These are phyloP conservation scores for Cassiopea xamachana DNA, from an alignment of 30 jellyfish, hydroid and myxozoan genomes.

Conservation along the genomic window DNA sequence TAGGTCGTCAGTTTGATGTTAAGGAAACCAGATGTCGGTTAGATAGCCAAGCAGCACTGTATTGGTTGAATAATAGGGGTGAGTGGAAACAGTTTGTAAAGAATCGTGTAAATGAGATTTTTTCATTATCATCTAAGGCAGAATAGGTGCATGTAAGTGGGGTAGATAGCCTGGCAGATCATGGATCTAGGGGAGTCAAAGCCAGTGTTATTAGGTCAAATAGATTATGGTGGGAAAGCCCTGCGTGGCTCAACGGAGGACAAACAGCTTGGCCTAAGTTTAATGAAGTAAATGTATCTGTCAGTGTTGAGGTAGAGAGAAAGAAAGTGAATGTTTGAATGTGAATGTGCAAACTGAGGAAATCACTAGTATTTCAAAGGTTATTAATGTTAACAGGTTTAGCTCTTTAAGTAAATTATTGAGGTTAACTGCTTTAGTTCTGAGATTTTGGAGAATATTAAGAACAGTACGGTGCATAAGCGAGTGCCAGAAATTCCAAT, in stretches of 20 bases:
- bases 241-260: constrained; percentile 24
- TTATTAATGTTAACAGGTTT: constrained; percentile 14
- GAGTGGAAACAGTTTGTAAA: constrained; percentile 44
- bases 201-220: background rate
- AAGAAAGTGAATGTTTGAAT: constrained; percentile 32
- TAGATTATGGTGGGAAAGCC: constrained; percentile 71
- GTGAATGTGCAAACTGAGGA: background rate
- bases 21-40: constrained; percentile 27
- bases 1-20: constrained; percentile 18
- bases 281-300: background rate
- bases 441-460: background rate
- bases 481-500: background rate
- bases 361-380: constrained; percentile 7
- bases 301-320: constrained; percentile 21
- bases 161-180: constrained; percentile 66
- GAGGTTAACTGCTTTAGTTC: constrained; percentile 29
- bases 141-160: constrained; percentile 54
- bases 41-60: constrained; percentile 42
- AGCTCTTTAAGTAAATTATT: constrained; percentile 5
- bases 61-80: constrained; percentile 46
- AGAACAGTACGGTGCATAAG: background rate
- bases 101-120: constrained; percentile 47
- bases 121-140: constrained; percentile 2
- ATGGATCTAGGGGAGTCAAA: constrained; percentile 37
- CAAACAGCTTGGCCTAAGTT: constrained; percentile 42